These are phyloP conservation scores for Podiceps cristatus DNA, from an alignment of 2,113 vertebrate species.

Conservation along the genomic window DNA sequence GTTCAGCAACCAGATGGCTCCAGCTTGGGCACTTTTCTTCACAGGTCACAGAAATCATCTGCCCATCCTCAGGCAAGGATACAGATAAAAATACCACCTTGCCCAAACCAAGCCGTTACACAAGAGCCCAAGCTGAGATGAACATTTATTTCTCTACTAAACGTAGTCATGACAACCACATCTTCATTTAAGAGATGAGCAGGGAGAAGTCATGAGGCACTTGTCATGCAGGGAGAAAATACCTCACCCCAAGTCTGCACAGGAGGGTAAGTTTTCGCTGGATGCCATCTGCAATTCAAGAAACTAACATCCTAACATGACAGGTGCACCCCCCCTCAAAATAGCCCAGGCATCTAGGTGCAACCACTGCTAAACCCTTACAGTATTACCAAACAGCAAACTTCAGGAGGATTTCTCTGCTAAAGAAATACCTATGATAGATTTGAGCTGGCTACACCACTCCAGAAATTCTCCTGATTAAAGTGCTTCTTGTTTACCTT, in stretches of 20 bases:
- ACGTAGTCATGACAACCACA: constrained; percentile 47
- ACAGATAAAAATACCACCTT: neutral
- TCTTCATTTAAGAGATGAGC: constrained; percentile 5
- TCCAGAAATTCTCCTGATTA: neutral
- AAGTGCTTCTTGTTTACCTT: neutral
- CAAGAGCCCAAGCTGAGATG: neutral
- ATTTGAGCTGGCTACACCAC: accelerated
- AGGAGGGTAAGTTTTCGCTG: neutral
- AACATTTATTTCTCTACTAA: neutral
- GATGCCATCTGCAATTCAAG: neutral
- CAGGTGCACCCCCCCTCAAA: neutral
- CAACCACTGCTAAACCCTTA: neutral
- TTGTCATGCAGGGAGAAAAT: neutral
- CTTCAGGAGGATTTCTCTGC: neutral
- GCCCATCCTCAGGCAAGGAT: neutral
- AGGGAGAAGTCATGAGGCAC: neutral
- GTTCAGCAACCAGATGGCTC: accelerated
- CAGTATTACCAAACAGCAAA: neutral
- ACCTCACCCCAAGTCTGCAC: neutral
- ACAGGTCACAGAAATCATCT: neutral
- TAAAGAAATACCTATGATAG: neutral
- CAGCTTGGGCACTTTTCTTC: neutral
- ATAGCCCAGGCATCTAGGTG: neutral
- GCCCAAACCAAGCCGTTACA: neutral
- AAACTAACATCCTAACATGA: neutral